Conservation (phyloP, 2,113 vertebrate species). For the Hiodon tergisus region DNA sequence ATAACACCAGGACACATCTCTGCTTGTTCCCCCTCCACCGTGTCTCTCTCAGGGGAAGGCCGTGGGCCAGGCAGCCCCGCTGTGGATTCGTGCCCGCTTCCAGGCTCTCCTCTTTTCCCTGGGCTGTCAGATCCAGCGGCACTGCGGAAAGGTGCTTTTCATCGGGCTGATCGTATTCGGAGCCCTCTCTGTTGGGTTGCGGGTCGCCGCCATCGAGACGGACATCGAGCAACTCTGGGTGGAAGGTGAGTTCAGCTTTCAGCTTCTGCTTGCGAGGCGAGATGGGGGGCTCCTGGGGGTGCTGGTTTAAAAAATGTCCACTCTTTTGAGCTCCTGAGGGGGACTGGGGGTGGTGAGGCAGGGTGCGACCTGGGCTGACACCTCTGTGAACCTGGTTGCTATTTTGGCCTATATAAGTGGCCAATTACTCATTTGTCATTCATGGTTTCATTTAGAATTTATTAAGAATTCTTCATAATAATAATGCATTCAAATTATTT, state of each 20-base stretch:
- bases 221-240: conserved; percentile 97
- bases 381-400: conserved; percentile 21
- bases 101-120: conserved; percentile 91
- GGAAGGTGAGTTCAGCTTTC: conserved; percentile 78
- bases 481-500: not conserved
- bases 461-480: conserved; percentile 28
- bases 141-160: conserved; percentile 97
- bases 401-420: not conserved
- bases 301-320: not conserved
- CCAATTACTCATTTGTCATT: conserved; percentile 6
- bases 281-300: conserved; percentile 52
- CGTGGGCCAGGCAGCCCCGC: conserved; percentile 79
- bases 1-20: conserved; percentile 26
- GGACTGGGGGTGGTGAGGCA: conserved; percentile 20
- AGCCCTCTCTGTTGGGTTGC: conserved; percentile 88
- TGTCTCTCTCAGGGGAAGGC: conserved; percentile 70
- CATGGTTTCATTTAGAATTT: not conserved
- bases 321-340: conserved; percentile 18
- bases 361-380: conserved; percentile 19
- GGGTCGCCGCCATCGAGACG: conserved; percentile 88
- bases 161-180: conserved; percentile 91
- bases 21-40: conserved; percentile 30
- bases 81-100: conserved; percentile 90
- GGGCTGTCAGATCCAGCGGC: conserved; percentile 93
- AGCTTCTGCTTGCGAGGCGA: not conserved